Conservation (phyloP, 2,888 invertebrate species). For the Flabesymbios commensalis region DNA sequence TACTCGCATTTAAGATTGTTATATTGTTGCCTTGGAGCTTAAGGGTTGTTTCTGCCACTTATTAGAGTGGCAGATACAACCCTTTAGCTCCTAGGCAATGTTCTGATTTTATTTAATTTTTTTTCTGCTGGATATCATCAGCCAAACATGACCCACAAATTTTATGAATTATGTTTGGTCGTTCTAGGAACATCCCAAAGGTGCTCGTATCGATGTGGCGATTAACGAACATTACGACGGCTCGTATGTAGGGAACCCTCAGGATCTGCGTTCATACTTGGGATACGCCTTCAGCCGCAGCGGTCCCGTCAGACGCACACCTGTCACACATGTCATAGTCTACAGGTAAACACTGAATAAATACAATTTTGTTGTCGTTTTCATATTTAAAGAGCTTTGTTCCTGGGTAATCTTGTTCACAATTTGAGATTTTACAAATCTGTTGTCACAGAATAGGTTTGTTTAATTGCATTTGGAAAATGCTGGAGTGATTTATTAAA, state of each 20-base stretch:
- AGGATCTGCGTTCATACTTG: conserved; percentile 56
- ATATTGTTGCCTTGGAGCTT: too few relatives aligned
- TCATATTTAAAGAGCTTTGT: too few relatives aligned
- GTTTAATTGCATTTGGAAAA: background rate
- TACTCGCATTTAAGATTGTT: too few relatives aligned
- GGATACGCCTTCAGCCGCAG: conserved; percentile 72
- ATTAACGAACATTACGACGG: conserved; percentile 95
- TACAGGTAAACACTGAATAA: conserved; percentile 64
- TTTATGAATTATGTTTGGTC: background rate
- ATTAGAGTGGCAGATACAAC: too few relatives aligned
- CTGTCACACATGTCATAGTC: conserved; percentile 78
- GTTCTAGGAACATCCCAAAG: conserved; percentile 39
- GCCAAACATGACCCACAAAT: too few relatives aligned
- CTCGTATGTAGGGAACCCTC: conserved; percentile 88
- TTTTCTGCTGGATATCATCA: too few relatives aligned
- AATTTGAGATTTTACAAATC: too few relatives aligned
- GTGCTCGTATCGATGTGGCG: conserved; percentile 90
- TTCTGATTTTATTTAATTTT: too few relatives aligned
- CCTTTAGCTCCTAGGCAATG: too few relatives aligned
- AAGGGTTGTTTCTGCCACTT: too few relatives aligned
- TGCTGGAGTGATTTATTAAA: background rate
- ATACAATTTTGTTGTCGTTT: background rate
- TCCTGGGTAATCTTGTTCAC: too few relatives aligned
- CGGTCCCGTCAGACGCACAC: conserved; percentile 75
- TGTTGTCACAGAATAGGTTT: too few relatives aligned